Base-by-base conservation (phyloP, 1,140 invertebrate genomes). In the Leptinotarsa texana region DNA sequence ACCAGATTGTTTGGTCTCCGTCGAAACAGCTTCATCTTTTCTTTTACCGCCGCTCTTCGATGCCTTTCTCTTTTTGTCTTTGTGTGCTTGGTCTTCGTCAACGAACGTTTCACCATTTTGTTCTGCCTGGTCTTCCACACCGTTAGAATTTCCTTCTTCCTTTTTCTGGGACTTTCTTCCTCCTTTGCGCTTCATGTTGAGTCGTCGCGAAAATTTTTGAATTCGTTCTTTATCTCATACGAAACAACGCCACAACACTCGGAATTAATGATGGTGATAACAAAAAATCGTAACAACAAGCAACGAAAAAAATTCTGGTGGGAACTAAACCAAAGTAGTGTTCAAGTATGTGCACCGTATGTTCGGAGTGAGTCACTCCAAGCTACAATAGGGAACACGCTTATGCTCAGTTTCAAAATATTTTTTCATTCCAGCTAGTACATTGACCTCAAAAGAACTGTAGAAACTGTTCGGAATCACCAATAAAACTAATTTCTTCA, bases 131-230 rank as follows among this genome's bases (percentile, higher is more conserved):
- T 70, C 72, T 17, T 69, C 70, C 1, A 73, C 57, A 33, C 75
- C 75, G 27, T 76, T 76, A 15, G 75, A 22, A 18, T 69, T 57
- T 22, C 57, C 57, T 47, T 77, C 76, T 13, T 17, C 15, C 42
- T 63, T 77, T 74, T 72, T 76, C 13, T 21, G 57, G 11, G 33
- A 61, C 42, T 65, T 72, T 68, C 63, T 71, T 42, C 69, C 65
- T 68, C 69, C 65, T 68, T 74, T 77, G 17, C 76, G 76, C 61
- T 77, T 77, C 76, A 77, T 77, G 51, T 3, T 57, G 4, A n/a
- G 1, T 57, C 51, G 51, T 57, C n/a, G 51, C n/a, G 15, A 18
- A n/a, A 17, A 57, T 57, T 57, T 17, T 17, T 57, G 4, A 8
- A 57, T 57, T 5, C 3, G 0, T 57, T 57, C 8, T 42, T 42